Evolutionary conservation across 2,113 vertebrate species (phyloP), one percentile per base, ranked within the genome.

Genomic region (Anser cygnoides): DNA sequence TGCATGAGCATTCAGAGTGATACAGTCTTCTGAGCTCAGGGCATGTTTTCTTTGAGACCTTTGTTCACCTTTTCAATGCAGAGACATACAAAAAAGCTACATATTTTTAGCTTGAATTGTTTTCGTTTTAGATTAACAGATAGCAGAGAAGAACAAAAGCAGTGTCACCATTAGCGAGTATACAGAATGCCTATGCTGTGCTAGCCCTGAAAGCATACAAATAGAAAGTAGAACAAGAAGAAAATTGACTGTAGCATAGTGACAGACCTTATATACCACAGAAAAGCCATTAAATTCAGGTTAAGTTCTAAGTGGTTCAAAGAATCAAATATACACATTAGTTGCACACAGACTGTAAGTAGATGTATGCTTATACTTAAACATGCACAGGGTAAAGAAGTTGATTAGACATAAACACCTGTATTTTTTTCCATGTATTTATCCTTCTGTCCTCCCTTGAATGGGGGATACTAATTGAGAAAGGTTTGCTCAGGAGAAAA

Each of bases 71-170:
- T 91, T 84, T 84, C 62, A 90, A 29, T 89, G 68, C 25, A 57
- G 52, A 84, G 62, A 65, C 35, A 26, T 75, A 54, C 14, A 75
- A 71, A 95, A 95, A 86, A 20, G 33, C 43, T 52, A 68, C 12
- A 6, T 54, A 67, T 70, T 94, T 90, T 95, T 74, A 90, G 61
- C 33, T 57, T 63, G 37, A 84, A 68, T 80, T 90, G 65, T 77
- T 90, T 89, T 93, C 43, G 75, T 75, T 90, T 93, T 93, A 75
- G 50, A 85, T 83, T 89, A 67, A 80, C 87, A 93, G 65, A 74
- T 72, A 86, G 76, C 55, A 83, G 43, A 75, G 35, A 79, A 66
- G 92, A 93, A 84, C 52, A 96, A 95, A 96, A 95, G 37, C 70
- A 91, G 41, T 21, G 43, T 67, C 79, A 67, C 41, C 25, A 37